Evolutionary conservation across 1,140 invertebrate species (phyloP).

Genomic region (Diachasma alloeum): DNA sequence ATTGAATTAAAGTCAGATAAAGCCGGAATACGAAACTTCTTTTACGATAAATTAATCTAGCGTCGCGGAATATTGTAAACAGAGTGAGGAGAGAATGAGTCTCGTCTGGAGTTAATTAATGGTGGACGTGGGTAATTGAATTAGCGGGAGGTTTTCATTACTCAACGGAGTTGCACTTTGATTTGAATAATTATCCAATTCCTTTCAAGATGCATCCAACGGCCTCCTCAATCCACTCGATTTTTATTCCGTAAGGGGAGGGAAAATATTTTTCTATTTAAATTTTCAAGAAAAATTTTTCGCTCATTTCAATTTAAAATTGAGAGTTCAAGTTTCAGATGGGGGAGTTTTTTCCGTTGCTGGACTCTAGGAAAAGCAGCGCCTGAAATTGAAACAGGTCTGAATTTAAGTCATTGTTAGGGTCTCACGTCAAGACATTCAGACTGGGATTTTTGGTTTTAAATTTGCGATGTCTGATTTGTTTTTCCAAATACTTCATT

Average conservation of each 20-base stretch:
- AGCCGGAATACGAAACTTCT: background rate
- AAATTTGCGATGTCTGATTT: too few relatives aligned
- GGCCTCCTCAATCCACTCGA: too few relatives aligned
- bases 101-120: background rate
- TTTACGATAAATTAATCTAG: background rate
- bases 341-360: too few relatives aligned
- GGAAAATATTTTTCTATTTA: background rate
- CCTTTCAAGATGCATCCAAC: background rate
- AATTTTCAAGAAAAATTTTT: background rate
- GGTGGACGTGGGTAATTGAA: background rate
- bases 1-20: slow-evolving; percentile 26
- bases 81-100: background rate
- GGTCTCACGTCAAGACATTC: too few relatives aligned
- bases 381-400: too few relatives aligned
- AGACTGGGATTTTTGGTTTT: too few relatives aligned
- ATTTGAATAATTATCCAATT: background rate
- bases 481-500: too few relatives aligned
- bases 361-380: too few relatives aligned
- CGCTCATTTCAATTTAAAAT: background rate
- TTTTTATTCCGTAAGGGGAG: too few relatives aligned
- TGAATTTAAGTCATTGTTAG: too few relatives aligned
- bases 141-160: background rate
- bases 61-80: background rate
- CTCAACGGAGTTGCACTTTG: background rate
- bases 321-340: too few relatives aligned